These are phyloP conservation scores for Scatophagus argus DNA, from an alignment of 2,113 vertebrate genomes.

Conservation along the genomic window DNA sequence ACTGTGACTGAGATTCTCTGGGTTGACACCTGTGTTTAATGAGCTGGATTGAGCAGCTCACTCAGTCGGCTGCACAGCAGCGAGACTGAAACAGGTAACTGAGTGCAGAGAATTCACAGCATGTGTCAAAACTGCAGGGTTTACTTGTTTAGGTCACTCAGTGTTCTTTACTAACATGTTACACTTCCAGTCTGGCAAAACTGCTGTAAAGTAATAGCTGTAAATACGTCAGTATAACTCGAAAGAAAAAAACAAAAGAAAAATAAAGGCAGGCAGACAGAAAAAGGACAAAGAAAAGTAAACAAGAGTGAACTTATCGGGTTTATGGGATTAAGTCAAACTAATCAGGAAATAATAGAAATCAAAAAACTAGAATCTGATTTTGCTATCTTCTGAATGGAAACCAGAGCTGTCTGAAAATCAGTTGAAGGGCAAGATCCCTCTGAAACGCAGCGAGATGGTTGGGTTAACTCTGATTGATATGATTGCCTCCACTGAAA, in stretches of 20 bases:
- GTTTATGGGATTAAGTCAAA: slow-evolving; percentile 3
- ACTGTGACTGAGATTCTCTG: slow-evolving; percentile 3
- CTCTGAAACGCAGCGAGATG: too few relatives aligned
- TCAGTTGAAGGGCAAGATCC: neutral
- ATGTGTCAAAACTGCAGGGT: neutral
- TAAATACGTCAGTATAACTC: neutral
- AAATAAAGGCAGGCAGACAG: neutral
- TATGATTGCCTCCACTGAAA: neutral
- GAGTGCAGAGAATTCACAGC: neutral
- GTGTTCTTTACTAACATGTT: neutral
- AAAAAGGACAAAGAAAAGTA: neutral
- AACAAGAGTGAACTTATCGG: neutral
- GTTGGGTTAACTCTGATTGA: neutral
- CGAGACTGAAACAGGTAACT: neutral
- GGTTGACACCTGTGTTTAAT: neutral
- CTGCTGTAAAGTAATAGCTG: neutral
- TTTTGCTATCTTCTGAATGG: neutral
- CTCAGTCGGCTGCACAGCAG: slow-evolving; percentile 6
- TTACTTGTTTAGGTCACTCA: neutral
- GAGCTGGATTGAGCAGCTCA: slow-evolving; percentile 2
- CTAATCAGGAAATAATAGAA: slow-evolving; percentile 1
- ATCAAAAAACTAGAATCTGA: neutral
- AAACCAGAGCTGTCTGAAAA: slow-evolving; percentile 1
- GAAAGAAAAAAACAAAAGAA: neutral
- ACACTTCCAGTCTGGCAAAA: neutral